Conservation (phyloP, 2,797 vertebrate genomes). For the Chelmon rostratus region DNA sequence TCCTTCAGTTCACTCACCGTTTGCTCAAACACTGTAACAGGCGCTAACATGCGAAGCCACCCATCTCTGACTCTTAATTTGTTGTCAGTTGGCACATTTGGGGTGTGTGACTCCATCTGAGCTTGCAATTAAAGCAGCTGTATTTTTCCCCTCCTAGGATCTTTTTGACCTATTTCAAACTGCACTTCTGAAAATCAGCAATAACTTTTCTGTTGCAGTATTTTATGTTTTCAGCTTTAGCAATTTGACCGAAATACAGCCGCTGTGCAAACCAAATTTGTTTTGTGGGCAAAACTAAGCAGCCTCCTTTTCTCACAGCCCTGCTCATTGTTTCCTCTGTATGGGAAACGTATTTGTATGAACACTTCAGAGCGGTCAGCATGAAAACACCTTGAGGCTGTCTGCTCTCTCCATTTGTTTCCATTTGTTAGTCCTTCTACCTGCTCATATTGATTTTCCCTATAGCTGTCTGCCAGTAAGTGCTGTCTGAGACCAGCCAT, state of each 20-base stretch:
- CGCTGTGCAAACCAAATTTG: constrained; percentile 18
- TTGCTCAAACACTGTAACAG: constrained; percentile 26
- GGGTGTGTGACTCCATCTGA: constrained; percentile 31
- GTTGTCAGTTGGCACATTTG: constrained; percentile 27
- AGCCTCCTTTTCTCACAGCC: neutral
- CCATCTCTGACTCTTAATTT: constrained; percentile 29
- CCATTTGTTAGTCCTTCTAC: constrained; percentile 67
- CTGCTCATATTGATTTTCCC: constrained; percentile 77
- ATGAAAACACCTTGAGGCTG: constrained; percentile 38
- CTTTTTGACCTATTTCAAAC: constrained; percentile 62
- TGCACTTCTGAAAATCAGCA: constrained; percentile 45
- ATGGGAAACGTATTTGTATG: constrained; percentile 5
- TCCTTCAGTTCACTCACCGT: constrained; percentile 27
- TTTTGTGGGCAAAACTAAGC: constrained; percentile 30
- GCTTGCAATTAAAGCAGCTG: constrained; percentile 40
- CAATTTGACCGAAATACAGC: constrained; percentile 36
- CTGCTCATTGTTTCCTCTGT: constrained; percentile 3
- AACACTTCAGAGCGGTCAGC: constrained; percentile 13
- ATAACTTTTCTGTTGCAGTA: constrained; percentile 38
- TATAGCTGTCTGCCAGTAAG: constrained; percentile 72
- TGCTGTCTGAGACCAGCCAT: constrained; percentile 68
- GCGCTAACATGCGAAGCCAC: constrained; percentile 23
- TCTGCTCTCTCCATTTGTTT: constrained; percentile 61
- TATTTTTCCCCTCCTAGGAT: constrained; percentile 44
- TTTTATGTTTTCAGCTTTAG: constrained; percentile 44